Evolutionary conservation across 1,140 invertebrate species (phyloP).

Genomic region (Scaptomyza pallida): DNA sequence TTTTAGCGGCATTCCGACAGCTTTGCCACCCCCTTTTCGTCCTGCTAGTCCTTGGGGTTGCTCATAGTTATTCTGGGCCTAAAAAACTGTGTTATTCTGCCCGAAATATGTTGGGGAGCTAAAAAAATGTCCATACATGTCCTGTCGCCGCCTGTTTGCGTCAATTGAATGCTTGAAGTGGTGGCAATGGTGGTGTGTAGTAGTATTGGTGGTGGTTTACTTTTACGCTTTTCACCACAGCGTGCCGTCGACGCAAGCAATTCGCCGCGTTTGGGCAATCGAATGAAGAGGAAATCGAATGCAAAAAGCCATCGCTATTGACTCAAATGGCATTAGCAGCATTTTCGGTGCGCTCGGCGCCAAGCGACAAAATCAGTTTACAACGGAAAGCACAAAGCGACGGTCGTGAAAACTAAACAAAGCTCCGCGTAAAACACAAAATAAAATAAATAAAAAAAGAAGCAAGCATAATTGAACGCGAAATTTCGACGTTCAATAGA

Average conservation of each 20-base stretch:
- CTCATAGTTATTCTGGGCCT: background rate
- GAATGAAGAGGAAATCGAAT: slow-evolving; percentile 39
- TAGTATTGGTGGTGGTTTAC: slow-evolving; percentile 16
- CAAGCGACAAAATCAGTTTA: slow-evolving; percentile 67
- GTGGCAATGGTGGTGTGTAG: slow-evolving; percentile 13
- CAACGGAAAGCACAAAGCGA: slow-evolving; percentile 78
- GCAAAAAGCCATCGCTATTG: slow-evolving; percentile 20
- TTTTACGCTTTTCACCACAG: slow-evolving; percentile 39
- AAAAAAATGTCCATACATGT: slow-evolving; percentile 22
- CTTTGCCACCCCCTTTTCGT: background rate
- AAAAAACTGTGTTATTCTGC: slow-evolving; percentile 1
- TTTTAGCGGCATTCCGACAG: background rate
- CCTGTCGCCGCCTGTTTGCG: slow-evolving; percentile 6
- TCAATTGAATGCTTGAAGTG: slow-evolving; percentile 5
- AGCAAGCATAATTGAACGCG: slow-evolving; percentile 27
- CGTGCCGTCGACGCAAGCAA: background rate
- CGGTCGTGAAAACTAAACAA: slow-evolving; percentile 74
- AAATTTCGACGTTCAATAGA: slow-evolving; percentile 45
- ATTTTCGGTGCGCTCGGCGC: slow-evolving; percentile 56
- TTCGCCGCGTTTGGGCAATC: slow-evolving; percentile 5
- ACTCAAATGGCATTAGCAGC: slow-evolving; percentile 8
- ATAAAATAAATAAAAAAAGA: slow-evolving; percentile 2
- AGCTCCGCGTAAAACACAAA: slow-evolving; percentile 45
- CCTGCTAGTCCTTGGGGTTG: background rate
- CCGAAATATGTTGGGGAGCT: slow-evolving; percentile 6